Evolutionary conservation across 1,140 invertebrate genomes (phyloP), one percentile per base, ranked within the genome.

Genomic region (Hormaphis cornu): DNA sequence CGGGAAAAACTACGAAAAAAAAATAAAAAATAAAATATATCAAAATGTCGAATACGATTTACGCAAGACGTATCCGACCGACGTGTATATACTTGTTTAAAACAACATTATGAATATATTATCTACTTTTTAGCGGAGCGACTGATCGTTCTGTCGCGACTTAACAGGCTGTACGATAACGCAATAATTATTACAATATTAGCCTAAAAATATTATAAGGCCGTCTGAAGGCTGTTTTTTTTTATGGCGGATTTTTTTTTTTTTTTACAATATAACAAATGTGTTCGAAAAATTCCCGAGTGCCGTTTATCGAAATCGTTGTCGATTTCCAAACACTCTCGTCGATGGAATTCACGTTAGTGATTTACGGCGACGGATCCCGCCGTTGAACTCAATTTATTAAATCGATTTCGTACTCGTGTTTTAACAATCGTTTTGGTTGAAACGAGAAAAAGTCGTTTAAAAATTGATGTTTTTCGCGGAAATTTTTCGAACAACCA

Each of bases 221-320:
- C 54, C 54, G 54, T 58, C 54, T 58, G 54, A 37, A 58, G 54
- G 54, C 54, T 40, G 33, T 58, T 58, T 37, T n/a, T n/a, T n/a
- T n/a, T 33, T 16, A n/a, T 37, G 40, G 40, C 54, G 54, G 54
- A 58, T 40, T 40, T 16, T 42, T 12, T 22, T 37, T 16, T 30
- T 14, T 56, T 22, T 22, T 56, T 37, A 37, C 22, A 56, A 56
- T 35, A 56, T 14, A n/a, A n/a, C n/a, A 22, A 16, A 24, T 5
- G 14, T 40, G 54, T 40, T 8, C 8, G 20, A 58, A 58, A 40
- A 58, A 40, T n/a, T 3, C 40, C 54, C 54, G 26, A n/a, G n/a
- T 22, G 14, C 12, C n/a, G 20, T n/a, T 37, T 22, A 18, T 20
- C 33, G 30, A 37, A 4, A 16, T 16, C 9, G 7, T 53, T 16